Evolutionary conservation across 2,797 vertebrate species (phyloP), one percentile per base, ranked within the genome.

Genomic region (Eremophila alpestris): DNA sequence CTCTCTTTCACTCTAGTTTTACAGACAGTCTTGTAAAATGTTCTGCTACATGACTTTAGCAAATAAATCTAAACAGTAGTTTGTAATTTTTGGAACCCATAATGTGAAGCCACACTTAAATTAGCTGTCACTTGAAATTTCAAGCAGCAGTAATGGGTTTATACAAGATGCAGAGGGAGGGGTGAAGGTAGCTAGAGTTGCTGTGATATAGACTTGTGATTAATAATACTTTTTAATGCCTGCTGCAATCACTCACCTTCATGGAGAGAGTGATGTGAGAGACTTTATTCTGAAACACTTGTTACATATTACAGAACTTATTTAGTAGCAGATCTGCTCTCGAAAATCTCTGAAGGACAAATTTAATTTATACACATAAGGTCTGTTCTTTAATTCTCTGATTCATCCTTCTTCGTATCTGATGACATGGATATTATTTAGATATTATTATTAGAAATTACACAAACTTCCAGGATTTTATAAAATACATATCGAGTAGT

Each of bases 61-160:
- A 94, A 94, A 91, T 78, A 93, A 86, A 91, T 78, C 64, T 87
- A 81, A 95, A 93, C 16, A 78, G 58, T 36, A 51, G 23, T 86
- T 94, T 91, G 51, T 16, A 74, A 64, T 67, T 91, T 91, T 77
- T 77, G 3, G 45, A 93, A 91, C 54, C 13, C 51, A 9, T 78
- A 78, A 88, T 41, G 46, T 93, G 86, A 95, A 94, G 30, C 76
- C 54, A 68, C 43, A 62, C 58, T 83, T 88, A 91, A 94, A 95
- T 94, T 91, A 94, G 29, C 63, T 91, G 79, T 94, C 89, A 94
- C 62, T 94, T 76, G 58, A 93, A 90, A 83, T 82, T 91, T 95
- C 59, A 90, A 78, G 59, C 30, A 79, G 32, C 51, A 84, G 16
- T 83, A 82, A 84, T 17, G 22, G 26, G 16, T 77, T 90, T 82